Percentiles rank a stretch among this genome's conserved stretches.
Evolutionary conservation across 2,888 invertebrate genomes (phyloP).

Genomic region (Limnephilus auricula): DNA sequence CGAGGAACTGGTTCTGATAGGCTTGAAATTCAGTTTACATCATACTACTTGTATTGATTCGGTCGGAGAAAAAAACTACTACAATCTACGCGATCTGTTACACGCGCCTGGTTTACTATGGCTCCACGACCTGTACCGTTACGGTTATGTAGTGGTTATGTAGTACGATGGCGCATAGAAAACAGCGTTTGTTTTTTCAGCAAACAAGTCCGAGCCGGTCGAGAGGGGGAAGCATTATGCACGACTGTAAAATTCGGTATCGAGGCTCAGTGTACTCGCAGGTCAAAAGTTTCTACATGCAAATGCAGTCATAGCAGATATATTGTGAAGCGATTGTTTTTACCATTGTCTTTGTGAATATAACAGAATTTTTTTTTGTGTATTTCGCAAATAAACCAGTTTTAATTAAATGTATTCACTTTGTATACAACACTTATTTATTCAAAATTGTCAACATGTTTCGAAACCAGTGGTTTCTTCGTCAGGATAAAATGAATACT

Average conservation of each 20-base stretch:
- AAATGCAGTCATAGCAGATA: not conserved
- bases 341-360: not conserved
- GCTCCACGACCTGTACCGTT: not conserved
- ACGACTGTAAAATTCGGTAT: not conserved
- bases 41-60: not conserved
- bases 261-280: not conserved
- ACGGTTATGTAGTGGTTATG: not conserved
- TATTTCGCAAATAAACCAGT: no score
- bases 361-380: no score
- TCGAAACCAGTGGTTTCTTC: no score
- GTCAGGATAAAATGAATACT: no score
- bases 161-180: not conserved
- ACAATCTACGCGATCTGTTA: slow-evolving; percentile 2
- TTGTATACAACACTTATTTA: no score
- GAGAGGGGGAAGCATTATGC: not conserved
- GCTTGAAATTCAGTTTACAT: not conserved
- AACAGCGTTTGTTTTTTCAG: not conserved
- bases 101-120: not conserved
- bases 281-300: not conserved
- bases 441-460: no score
- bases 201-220: not conserved
- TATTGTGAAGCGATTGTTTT: not conserved
- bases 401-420: no score
- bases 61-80: not conserved
- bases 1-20: not conserved